These are phyloP conservation scores for Drosophila eugracilis DNA, from an alignment of 1,140 invertebrate species.

Conservation along the genomic window DNA sequence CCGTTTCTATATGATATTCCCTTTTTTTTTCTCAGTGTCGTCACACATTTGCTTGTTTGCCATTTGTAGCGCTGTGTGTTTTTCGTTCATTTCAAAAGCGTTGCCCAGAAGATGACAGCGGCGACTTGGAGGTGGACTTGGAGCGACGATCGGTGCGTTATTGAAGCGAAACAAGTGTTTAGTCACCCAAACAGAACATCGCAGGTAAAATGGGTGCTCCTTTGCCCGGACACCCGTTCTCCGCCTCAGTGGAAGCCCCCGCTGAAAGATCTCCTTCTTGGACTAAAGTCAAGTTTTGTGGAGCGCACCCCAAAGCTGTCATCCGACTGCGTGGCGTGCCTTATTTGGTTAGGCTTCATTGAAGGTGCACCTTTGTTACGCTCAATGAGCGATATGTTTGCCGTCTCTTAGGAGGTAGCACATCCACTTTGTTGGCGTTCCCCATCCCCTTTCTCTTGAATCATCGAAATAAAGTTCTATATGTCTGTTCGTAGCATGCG, in stretches of 20 bases:
- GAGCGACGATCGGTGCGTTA: slow-evolving; percentile 74
- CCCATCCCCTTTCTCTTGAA: slow-evolving; percentile 29
- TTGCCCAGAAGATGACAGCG: slow-evolving; percentile 69
- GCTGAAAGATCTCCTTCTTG: slow-evolving; percentile 8
- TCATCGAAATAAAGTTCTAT: slow-evolving; percentile 52
- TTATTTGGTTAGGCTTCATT: slow-evolving; percentile 85
- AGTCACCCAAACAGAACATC: slow-evolving; percentile 79
- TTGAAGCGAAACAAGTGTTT: slow-evolving; percentile 85
- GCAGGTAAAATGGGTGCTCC: slow-evolving; percentile 79
- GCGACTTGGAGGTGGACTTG: slow-evolving; percentile 44
- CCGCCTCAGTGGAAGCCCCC: not conserved
- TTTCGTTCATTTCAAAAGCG: slow-evolving; percentile 46
- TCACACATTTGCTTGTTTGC: slow-evolving; percentile 32
- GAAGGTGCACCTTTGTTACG: slow-evolving; percentile 85
- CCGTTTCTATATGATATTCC: too few species aligned
- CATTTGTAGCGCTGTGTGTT: slow-evolving; percentile 19
- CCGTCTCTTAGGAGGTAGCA: slow-evolving; percentile 26
- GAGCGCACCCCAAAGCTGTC: slow-evolving; percentile 78
- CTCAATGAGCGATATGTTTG: slow-evolving; percentile 78
- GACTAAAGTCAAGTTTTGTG: slow-evolving; percentile 17
- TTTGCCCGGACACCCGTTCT: not conserved
- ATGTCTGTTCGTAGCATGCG: slow-evolving; percentile 51
- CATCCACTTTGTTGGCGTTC: slow-evolving; percentile 5
- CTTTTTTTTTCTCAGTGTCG: not conserved
- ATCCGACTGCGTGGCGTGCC: slow-evolving; percentile 59